phyloP scores from a whole-genome alignment of 2,113 vertebrate genomes.

The Geococcyx californianus region DNA sequence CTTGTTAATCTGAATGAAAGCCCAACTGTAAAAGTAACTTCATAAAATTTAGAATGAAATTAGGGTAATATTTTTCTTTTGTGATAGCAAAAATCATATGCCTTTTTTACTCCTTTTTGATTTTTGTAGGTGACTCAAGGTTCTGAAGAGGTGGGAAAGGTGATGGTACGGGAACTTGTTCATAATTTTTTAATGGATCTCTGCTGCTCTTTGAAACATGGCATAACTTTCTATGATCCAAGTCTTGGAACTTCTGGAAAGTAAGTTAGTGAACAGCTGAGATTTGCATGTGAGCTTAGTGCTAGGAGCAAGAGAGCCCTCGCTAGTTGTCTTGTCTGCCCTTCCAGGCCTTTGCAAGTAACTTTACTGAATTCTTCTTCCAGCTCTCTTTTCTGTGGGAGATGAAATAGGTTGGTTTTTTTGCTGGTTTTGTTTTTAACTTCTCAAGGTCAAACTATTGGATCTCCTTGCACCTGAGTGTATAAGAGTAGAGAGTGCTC shows the following conservation, averaged over 20 bases:
- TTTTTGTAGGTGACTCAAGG: conserved; percentile 47
- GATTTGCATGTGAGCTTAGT: fast-evolving
- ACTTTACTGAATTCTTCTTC: background rate
- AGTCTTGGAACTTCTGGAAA: conserved; percentile 88
- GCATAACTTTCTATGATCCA: conserved; percentile 90
- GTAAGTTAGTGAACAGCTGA: conserved; percentile 55
- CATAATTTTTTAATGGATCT: conserved; percentile 90
- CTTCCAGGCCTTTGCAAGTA: background rate
- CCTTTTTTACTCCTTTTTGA: background rate
- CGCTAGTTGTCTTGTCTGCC: background rate
- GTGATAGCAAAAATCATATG: background rate
- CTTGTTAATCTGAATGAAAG: background rate
- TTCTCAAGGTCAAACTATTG: background rate
- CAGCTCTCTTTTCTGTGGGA: background rate
- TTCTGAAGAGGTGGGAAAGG: conserved; percentile 75
- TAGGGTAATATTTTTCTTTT: background rate
- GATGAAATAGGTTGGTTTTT: background rate
- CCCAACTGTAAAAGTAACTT: background rate
- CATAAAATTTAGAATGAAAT: background rate
- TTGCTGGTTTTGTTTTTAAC: background rate
- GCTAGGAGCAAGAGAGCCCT: background rate
- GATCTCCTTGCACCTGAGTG: background rate
- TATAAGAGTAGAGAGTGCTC: background rate
- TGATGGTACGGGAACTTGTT: conserved; percentile 82
- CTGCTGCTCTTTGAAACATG: conserved; percentile 93